Evolutionary conservation across 1,140 invertebrate species (phyloP).

Genomic region (Lysiphlebus fabarum): DNA sequence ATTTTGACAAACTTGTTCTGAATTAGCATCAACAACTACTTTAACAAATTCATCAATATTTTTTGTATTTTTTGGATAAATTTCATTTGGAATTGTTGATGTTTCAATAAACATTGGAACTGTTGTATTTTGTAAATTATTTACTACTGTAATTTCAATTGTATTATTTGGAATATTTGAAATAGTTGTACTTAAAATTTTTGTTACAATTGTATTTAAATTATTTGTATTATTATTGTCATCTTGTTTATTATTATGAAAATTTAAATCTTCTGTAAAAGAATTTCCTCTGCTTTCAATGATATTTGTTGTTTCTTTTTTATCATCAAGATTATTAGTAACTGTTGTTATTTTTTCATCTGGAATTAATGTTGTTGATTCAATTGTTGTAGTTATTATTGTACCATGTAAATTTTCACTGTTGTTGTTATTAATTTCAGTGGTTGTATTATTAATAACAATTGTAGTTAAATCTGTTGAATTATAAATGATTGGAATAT

Average conservation of each 20-base stretch:
- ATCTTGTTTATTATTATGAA: slow-evolving; percentile 18
- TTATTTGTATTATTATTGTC: background rate
- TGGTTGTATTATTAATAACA: slow-evolving; percentile 12
- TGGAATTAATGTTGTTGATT: too few relatives aligned
- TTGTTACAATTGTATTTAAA: too few relatives aligned
- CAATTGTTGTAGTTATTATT: background rate
- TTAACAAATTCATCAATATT: slow-evolving; percentile 30
- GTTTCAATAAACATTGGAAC: background rate
- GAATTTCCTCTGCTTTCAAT: background rate
- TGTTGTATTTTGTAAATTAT: background rate
- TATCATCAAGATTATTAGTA: background rate
- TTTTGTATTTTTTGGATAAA: too few relatives aligned
- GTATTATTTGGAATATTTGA: background rate
- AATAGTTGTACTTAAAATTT: too few relatives aligned
- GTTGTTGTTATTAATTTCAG: too few relatives aligned
- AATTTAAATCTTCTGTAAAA: background rate
- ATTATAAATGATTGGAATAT: too few relatives aligned
- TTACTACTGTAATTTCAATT: too few relatives aligned
- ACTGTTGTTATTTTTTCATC: background rate
- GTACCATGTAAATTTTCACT: background rate
- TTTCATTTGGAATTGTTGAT: background rate
- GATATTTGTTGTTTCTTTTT: background rate
- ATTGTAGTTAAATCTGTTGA: background rate
- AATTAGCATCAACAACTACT: slow-evolving; percentile 41
- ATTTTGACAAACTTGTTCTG: slow-evolving; percentile 38